These are phyloP conservation scores for Pemphredon lugubris DNA, from an alignment of 2,888 invertebrate genomes.

Conservation along the genomic window DNA sequence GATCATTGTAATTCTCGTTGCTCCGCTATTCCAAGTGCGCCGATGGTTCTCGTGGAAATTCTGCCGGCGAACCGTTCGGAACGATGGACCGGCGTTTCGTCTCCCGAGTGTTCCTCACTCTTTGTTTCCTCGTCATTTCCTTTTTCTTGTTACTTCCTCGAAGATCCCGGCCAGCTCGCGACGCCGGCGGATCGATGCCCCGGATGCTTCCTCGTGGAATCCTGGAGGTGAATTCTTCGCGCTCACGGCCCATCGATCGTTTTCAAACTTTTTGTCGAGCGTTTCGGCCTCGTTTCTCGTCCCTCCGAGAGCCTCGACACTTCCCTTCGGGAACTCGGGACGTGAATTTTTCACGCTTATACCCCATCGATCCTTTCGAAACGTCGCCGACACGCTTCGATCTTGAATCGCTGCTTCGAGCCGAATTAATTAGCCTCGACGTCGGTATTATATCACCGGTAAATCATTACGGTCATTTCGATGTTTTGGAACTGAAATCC, in stretches of 20 bases:
- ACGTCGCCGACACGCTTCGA: too few relatives aligned
- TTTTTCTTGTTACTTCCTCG: conserved; percentile 1
- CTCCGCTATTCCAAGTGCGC: conserved; percentile 15
- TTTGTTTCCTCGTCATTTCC: neutral
- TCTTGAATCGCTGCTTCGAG: too few relatives aligned
- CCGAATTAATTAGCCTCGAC: too few relatives aligned
- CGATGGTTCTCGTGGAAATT: conserved; percentile 32
- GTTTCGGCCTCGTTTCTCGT: conserved; percentile 11
- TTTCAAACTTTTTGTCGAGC: conserved; percentile 16
- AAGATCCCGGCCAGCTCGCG: conserved; percentile 1
- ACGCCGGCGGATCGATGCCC: conserved; percentile 14
- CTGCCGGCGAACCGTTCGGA: conserved; percentile 27
- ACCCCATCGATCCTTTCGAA: too few relatives aligned
- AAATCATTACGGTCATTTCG: too few relatives aligned
- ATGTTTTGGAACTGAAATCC: too few relatives aligned
- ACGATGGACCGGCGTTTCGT: conserved; percentile 32
- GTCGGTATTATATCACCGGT: too few relatives aligned
- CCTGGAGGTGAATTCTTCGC: conserved; percentile 21
- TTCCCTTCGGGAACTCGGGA: conserved; percentile 15
- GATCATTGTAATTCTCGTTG: conserved; percentile 40
- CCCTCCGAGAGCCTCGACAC: neutral
- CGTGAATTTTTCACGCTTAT: conserved; percentile 11
- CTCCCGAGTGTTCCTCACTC: conserved; percentile 4
- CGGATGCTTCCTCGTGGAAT: conserved; percentile 32
- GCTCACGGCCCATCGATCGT: conserved; percentile 30